A percentile compares a stretch with the other conserved stretches of the same genome.
These are phyloP conservation scores for Bubalus kerabau DNA, from an alignment of 2,113 vertebrate species.

Conservation along the genomic window DNA sequence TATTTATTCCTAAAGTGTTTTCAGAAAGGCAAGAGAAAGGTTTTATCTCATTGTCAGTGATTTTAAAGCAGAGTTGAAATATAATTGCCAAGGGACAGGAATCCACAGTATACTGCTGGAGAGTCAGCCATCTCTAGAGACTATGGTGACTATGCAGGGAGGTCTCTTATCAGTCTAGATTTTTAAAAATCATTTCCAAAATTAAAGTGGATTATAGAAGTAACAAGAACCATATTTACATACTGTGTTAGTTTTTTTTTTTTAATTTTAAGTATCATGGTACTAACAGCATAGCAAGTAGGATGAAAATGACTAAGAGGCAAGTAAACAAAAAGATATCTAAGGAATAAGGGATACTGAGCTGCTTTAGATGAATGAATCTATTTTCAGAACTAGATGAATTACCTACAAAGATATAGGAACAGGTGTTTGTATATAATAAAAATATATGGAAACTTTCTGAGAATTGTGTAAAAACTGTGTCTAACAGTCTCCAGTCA, in stretches of 20 bases:
- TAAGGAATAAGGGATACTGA: background rate
- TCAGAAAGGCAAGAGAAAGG: background rate
- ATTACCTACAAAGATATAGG: background rate
- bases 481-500: background rate
- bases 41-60: background rate
- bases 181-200: background rate
- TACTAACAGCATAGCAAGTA: background rate
- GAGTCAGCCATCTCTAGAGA: background rate
- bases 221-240: background rate
- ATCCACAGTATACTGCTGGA: background rate
- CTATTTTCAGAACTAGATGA: background rate
- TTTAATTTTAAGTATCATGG: background rate
- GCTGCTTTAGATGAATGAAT: background rate
- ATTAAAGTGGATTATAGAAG: background rate
- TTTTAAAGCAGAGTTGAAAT: slow-evolving; percentile 3
- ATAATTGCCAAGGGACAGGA: background rate
- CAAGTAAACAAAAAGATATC: background rate
- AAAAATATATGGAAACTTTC: background rate
- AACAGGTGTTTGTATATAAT: background rate
- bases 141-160: background rate
- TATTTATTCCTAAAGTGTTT: background rate
- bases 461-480: background rate
- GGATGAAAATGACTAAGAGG: background rate
- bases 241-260: background rate
- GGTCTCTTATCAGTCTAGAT: background rate